Evolutionary conservation across 2,113 vertebrate species (phyloP).

Genomic region (Myxocyprinus asiaticus): DNA sequence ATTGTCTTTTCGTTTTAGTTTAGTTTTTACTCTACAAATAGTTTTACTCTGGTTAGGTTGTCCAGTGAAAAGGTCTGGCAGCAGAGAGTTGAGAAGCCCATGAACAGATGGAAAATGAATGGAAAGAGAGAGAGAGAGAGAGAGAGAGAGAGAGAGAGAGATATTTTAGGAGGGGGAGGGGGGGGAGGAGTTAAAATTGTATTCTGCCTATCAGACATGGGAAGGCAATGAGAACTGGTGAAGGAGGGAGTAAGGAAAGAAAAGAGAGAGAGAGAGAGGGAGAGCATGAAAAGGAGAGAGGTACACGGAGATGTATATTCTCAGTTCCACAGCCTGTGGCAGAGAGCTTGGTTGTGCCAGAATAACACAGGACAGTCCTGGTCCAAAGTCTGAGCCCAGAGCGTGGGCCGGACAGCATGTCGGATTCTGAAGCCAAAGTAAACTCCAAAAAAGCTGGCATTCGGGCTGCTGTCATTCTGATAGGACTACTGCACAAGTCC

Average conservation of each 20-base stretch:
- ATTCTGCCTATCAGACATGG: constrained; percentile 62
- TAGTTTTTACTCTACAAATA: no score
- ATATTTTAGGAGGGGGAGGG: background rate
- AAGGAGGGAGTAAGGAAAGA: constrained; percentile 40
- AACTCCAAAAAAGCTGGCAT: constrained; percentile 89
- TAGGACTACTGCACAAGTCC: constrained; percentile 92
- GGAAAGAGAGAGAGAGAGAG: constrained; percentile 28
- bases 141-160: constrained; percentile 7
- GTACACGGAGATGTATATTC: constrained; percentile 65
- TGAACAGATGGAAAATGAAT: constrained; percentile 44
- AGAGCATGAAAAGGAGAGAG: constrained; percentile 57
- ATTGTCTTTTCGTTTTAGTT: no score
- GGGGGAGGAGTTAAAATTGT: background rate
- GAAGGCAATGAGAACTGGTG: constrained; percentile 36
- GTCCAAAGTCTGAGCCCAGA: constrained; percentile 42
- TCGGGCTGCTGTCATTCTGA: constrained; percentile 90
- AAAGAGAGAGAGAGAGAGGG: constrained; percentile 45
- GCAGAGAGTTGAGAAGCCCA: constrained; percentile 16
- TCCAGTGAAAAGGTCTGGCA: constrained; percentile 37
- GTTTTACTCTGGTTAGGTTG: background rate
- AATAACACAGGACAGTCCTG: constrained; percentile 43
- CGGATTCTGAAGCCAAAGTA: constrained; percentile 76
- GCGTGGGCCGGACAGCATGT: constrained; percentile 73
- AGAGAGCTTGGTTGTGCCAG: constrained; percentile 58
- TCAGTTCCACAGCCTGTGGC: constrained; percentile 66